These are phyloP conservation scores for Chrysodeixis includens DNA, from an alignment of 2,888 invertebrate species.

Conservation along the genomic window DNA sequence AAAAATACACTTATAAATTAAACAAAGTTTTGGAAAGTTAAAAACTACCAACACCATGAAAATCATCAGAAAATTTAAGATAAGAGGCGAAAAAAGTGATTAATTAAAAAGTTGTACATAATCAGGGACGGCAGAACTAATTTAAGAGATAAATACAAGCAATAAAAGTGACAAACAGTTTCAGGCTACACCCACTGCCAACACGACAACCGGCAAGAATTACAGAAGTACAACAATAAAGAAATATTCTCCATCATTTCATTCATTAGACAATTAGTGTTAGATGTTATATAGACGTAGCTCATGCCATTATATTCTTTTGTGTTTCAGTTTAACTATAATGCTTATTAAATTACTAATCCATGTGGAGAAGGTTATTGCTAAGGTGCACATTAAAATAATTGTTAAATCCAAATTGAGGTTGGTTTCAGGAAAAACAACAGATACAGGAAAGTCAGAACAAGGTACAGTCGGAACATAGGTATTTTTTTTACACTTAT, in stretches of 20 bases:
- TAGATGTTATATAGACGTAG: no score
- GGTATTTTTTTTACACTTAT: no score
- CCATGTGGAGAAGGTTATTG: no score
- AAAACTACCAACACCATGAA: background rate
- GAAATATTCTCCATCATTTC: background rate
- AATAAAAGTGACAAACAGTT: conserved; percentile 58
- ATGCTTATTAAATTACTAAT: no score
- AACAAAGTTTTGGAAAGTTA: background rate
- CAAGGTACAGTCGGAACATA: no score
- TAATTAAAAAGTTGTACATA: conserved; percentile 58
- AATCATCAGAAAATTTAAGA: conserved; percentile 31
- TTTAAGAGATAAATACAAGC: conserved; percentile 60
- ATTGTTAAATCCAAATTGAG: no score
- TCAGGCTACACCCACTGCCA: conserved; percentile 41
- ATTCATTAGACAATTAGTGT: no score
- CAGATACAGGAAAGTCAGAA: no score
- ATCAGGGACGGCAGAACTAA: conserved; percentile 54
- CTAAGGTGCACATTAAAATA: no score
- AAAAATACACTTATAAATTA: background rate
- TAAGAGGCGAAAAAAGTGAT: conserved; percentile 46
- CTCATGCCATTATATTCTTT: no score
- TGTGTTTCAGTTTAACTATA: no score
- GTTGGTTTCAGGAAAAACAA: no score
- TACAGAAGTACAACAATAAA: conserved; percentile 25
- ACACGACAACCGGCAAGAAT: background rate